Conservation (phyloP, 2,113 vertebrate genomes). For the Phalacrocorax aristotelis region DNA sequence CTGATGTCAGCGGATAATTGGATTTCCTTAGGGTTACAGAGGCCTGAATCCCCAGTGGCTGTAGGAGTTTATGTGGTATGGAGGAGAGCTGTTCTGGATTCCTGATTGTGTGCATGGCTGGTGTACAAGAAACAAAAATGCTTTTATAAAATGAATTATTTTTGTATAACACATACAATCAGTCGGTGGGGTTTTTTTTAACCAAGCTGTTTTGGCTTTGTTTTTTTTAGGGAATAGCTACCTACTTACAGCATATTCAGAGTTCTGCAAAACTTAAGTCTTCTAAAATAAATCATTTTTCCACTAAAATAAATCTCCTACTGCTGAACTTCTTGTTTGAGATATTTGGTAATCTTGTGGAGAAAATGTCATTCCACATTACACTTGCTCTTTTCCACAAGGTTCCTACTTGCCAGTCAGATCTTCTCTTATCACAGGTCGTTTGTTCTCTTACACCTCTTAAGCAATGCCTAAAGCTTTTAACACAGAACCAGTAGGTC, state of each 20-base stretch:
- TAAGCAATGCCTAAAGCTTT: not conserved
- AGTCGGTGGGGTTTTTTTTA: not conserved
- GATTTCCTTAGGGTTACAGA: not conserved
- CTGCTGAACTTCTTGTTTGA: not conserved
- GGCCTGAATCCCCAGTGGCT: not conserved
- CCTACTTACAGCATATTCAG: not conserved
- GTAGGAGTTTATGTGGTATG: not conserved
- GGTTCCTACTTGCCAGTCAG: not conserved
- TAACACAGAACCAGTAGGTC: not conserved
- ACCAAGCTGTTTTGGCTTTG: not conserved
- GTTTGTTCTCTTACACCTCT: not conserved
- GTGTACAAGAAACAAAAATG: not conserved
- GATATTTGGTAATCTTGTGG: not conserved
- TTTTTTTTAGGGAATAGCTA: not conserved
- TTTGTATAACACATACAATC: not conserved
- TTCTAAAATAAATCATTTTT: not conserved
- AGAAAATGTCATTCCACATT: not conserved
- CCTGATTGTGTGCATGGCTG: not conserved
- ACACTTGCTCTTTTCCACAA: not conserved
- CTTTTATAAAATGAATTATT: not conserved
- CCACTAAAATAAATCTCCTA: not conserved
- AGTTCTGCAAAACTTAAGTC: not conserved
- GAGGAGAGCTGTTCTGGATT: not conserved
- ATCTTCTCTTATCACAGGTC: not conserved
- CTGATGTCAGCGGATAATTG: constrained; percentile 29